Conservation (phyloP, 64 coral and sea anemone genomes). For the Montipora sp. region DNA sequence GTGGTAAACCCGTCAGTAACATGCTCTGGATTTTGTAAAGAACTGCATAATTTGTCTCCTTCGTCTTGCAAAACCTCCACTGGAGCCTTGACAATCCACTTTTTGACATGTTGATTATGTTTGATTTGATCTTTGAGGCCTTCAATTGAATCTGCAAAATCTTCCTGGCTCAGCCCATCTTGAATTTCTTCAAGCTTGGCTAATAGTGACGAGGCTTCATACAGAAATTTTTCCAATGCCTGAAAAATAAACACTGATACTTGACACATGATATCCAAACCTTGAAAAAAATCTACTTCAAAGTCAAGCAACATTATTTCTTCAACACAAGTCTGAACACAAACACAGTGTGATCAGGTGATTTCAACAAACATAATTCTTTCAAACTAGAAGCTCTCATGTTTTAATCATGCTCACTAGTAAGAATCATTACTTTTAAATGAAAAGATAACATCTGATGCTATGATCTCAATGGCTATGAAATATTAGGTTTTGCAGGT, state of each 20-base stretch:
- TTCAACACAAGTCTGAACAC: neutral
- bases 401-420: slow-evolving; percentile 23
- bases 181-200: slow-evolving; percentile 99
- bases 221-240: slow-evolving; percentile 98
- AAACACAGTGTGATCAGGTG: neutral
- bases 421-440: neutral
- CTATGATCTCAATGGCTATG: neutral
- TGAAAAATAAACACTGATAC: slow-evolving; percentile 60
- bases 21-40: slow-evolving; percentile 77
- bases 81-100: slow-evolving; percentile 98
- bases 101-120: slow-evolving; percentile 96
- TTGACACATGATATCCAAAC: slow-evolving; percentile 1
- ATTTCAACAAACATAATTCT: neutral
- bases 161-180: slow-evolving; percentile 80
- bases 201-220: slow-evolving; percentile 95
- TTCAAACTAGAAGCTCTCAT: neutral
- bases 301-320: neutral
- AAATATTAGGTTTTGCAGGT: neutral
- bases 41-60: slow-evolving; percentile 77
- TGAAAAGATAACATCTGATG: slow-evolving; percentile 23
- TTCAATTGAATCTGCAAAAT: slow-evolving; percentile 89
- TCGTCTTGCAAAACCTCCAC: slow-evolving; percentile 93
- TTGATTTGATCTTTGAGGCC: slow-evolving; percentile 95
- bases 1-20: slow-evolving; percentile 67
- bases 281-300: neutral